Evolutionary conservation across 37 sponge, comb jelly and placozoan species (phyloP).

Genomic region (Cliona cf. orientalis): DNA sequence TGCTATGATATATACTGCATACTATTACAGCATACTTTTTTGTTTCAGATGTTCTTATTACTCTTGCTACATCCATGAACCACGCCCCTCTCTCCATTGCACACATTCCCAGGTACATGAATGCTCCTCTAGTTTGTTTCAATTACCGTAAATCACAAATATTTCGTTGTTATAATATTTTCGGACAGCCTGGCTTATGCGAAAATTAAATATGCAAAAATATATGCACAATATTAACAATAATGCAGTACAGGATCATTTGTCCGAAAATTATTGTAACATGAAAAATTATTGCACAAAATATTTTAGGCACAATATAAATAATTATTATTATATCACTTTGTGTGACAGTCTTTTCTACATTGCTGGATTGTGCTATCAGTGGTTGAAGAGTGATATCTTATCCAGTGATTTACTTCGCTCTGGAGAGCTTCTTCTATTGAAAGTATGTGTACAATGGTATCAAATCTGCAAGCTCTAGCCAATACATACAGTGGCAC

Average conservation of each 20-base stretch:
- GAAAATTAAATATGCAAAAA: not conserved
- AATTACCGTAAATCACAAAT: not conserved
- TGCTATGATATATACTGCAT: no score
- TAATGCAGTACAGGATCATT: no score
- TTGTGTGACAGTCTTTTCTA: conserved; percentile 50
- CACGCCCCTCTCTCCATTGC: conserved; percentile 54
- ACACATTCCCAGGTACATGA: conserved; percentile 69
- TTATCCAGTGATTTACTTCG: conserved; percentile 12
- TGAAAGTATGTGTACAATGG: conserved; percentile 55
- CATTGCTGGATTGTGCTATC: conserved; percentile 68
- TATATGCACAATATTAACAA: no score
- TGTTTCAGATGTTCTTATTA: conserved; percentile 9
- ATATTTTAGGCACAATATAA: not conserved
- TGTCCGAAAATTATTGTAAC: not conserved
- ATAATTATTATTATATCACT: no score
- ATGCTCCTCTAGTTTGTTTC: not conserved
- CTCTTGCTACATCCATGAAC: conserved; percentile 56
- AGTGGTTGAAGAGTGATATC: conserved; percentile 78
- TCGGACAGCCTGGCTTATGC: not conserved
- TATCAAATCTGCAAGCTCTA: no score
- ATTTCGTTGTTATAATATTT: not conserved
- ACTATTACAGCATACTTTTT: no score
- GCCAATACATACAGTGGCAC: no score
- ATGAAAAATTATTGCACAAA: no score
- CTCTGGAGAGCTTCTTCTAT: conserved; percentile 60